Base-by-base conservation (phyloP, 2,888 invertebrate species). In the Onchidella celtica region DNA sequence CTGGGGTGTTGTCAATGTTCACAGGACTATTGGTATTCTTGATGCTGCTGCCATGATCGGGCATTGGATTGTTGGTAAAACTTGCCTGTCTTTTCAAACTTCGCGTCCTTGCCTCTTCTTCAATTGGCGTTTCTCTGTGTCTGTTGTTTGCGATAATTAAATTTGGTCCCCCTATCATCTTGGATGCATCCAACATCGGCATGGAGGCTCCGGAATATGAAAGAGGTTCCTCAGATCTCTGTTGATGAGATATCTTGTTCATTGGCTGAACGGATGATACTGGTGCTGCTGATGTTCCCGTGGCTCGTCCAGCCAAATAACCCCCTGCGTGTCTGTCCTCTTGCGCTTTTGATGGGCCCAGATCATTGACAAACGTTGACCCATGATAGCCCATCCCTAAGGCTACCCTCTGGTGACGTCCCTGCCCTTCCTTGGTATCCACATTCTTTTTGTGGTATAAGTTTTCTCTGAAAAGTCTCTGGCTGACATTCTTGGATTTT, bases 21-120 rank as follows among this genome's bases (percentile, higher is more conserved):
- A 47, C 3, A 24, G 61, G 59, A 24, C 36, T 77, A n/a, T 21
- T 17, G 32, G 38, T 40, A 29, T 38, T 32, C 27, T 70, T 79
- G 38, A 32, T 29, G 32, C 9, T 32, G 32, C 65, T 38, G 38
- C n/a, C 21, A 9, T 40, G 9, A 55, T 77, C n/a, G 29, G 21
- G 24, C 34, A 55, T 9, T 4, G 76, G n/a, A 24, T 29, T 29
- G 4, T 38, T 47, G 27, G 32, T 65, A 1, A 80, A 70, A 63
- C 69, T 75, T 29, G 57, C 38, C 2, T 81, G 81, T 24, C 69
- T 32, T 68, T 68, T 74, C 34, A 81, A 57, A 40, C 61, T 75
- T 24, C 81, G 57, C 4, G 38, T 57, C 61, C 79, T 63, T 57
- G 79, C 79, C 47, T 80, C 73, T 27, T 80, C 79, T n/a, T 75